A percentile compares a stretch with the other conserved stretches of the same genome.
Evolutionary conservation across 2,113 vertebrate genomes (phyloP).

Genomic region (Anhinga anhinga): DNA sequence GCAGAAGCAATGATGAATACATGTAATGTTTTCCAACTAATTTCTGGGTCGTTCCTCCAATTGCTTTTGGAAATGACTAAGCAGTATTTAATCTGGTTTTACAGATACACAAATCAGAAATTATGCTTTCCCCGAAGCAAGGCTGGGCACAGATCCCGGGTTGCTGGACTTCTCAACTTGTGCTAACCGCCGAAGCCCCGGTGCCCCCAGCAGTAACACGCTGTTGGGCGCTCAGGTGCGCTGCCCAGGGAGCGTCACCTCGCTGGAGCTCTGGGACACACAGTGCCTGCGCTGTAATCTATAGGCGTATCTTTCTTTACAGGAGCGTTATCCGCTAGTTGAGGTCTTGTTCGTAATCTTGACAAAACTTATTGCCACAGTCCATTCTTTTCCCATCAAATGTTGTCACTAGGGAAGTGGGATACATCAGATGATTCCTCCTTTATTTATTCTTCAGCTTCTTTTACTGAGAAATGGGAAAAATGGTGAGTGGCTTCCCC

Average conservation of each 20-base stretch:
- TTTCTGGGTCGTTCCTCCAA: constrained; percentile 42
- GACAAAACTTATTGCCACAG: no score
- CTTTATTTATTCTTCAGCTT: not conserved
- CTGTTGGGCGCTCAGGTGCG: not conserved
- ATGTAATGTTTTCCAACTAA: not conserved
- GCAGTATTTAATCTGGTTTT: constrained; percentile 18
- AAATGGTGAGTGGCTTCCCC: not conserved
- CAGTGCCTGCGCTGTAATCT: not conserved
- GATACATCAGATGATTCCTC: not conserved
- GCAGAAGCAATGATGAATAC: not conserved
- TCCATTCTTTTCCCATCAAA: not conserved
- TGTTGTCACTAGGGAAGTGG: not conserved
- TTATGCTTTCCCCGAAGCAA: not conserved
- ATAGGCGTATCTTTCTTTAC: accelerated
- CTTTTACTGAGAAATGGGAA: not conserved
- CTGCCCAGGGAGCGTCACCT: not conserved
- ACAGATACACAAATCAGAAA: not conserved
- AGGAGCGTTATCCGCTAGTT: accelerated
- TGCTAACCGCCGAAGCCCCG: not conserved
- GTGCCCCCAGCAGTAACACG: accelerated
- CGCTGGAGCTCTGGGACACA: accelerated
- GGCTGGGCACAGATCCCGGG: not conserved
- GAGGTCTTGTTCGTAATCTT: not conserved
- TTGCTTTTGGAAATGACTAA: constrained; percentile 17
- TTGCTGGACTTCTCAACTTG: not conserved